Evolutionary conservation across 1,140 invertebrate species (phyloP).

Genomic region (Ceratosolen fusciceps): DNA sequence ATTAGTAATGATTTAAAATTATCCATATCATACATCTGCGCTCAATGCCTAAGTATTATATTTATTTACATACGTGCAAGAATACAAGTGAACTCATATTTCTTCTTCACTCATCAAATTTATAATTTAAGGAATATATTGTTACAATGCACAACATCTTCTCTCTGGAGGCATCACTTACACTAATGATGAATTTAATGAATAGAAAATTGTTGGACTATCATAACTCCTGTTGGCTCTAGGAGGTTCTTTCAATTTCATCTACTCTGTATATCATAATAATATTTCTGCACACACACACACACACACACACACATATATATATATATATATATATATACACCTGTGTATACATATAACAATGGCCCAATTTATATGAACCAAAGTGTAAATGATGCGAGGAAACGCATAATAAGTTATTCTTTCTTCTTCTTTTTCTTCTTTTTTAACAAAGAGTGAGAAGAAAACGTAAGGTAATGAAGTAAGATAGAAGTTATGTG

Average conservation of each 20-base stretch:
- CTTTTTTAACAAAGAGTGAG: too few species aligned
- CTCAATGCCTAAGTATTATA: not conserved
- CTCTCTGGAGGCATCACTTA: not conserved
- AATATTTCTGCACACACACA: too few species aligned
- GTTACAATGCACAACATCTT: not conserved
- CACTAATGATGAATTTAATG: not conserved
- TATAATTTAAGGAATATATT: not conserved
- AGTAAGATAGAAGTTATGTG: not conserved
- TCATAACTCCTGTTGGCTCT: not conserved
- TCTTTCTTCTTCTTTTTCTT: too few species aligned
- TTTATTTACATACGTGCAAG: not conserved
- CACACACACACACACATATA: too few species aligned
- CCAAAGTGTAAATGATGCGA: not conserved
- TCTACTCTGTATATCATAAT: not conserved
- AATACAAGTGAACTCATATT: too few species aligned
- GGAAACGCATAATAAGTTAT: not conserved
- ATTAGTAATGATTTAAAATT: not conserved
- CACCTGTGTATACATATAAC: too few species aligned
- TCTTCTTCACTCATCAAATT: too few species aligned
- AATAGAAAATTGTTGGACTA: not conserved
- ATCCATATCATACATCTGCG: not conserved
- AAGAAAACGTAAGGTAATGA: too few species aligned
- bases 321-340: too few species aligned
- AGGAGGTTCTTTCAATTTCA: not conserved
- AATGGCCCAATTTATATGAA: not conserved